These are phyloP conservation scores for Cordilura impudica DNA, from an alignment of 2,888 invertebrate genomes.

Conservation along the genomic window DNA sequence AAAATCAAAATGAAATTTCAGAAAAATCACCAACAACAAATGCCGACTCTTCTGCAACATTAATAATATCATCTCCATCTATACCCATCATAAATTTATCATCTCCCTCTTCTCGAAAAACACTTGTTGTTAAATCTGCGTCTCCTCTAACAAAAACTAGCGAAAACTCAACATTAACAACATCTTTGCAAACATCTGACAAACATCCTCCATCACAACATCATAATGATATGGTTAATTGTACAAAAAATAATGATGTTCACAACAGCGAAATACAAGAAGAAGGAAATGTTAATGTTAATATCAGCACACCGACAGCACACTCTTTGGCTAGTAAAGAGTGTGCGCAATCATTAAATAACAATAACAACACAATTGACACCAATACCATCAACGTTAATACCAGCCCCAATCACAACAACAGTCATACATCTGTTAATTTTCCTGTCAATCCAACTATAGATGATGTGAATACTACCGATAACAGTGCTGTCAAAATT, in stretches of 20 bases:
- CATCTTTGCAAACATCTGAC: neutral
- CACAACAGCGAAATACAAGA: neutral
- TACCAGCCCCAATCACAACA: constrained; percentile 19
- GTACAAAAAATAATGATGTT: neutral
- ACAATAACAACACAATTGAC: constrained; percentile 17
- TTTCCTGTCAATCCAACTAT: neutral
- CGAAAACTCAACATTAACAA: neutral
- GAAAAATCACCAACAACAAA: neutral
- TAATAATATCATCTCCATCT: neutral
- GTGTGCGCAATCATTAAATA: constrained; percentile 43
- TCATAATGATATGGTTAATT: neutral
- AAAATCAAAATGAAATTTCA: constrained; percentile 1
- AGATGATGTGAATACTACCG: neutral
- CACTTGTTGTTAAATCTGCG: constrained; percentile 45
- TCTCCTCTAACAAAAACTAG: neutral
- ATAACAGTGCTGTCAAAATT: neutral
- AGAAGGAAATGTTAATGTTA: constrained; percentile 63
- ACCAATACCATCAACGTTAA: neutral
- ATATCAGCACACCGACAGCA: constrained; percentile 48
- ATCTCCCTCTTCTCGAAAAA: constrained; percentile 34
- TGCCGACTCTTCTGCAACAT: neutral
- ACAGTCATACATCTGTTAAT: neutral
- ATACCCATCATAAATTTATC: neutral
- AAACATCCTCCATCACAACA: neutral
- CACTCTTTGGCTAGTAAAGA: constrained; percentile 32